A percentile compares a stretch with the other conserved stretches of the same genome.
Conservation (phyloP, 2,797 vertebrate species). For the Arctocebus calabarensis region DNA sequence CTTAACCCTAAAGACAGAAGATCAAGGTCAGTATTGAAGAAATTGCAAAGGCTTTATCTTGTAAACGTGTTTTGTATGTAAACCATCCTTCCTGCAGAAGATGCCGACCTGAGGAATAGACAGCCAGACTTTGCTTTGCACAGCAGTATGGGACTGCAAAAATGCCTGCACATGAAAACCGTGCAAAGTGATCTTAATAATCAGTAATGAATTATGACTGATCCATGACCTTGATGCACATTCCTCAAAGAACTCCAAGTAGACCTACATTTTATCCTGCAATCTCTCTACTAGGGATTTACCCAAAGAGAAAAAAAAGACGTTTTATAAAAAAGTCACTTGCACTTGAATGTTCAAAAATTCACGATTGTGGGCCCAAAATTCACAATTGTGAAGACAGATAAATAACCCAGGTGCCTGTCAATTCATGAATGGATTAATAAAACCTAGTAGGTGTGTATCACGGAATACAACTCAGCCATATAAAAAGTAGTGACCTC, state of each 20-base stretch:
- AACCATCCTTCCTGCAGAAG: neutral
- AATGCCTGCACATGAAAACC: neutral
- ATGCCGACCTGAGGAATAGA: neutral
- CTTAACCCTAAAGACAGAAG: neutral
- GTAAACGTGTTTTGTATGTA: neutral
- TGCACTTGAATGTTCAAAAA: too few species aligned
- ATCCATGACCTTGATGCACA: neutral
- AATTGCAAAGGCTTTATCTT: neutral
- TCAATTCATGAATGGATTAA: too few species aligned
- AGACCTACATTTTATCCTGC: too few species aligned
- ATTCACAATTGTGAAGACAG: too few species aligned
- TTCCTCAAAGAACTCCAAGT: too few species aligned
- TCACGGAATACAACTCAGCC: too few species aligned
- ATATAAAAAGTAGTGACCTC: too few species aligned
- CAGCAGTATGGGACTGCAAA: neutral
- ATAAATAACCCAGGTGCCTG: too few species aligned
- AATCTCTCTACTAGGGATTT: too few species aligned
- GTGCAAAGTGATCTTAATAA: neutral
- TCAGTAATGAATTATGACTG: neutral
- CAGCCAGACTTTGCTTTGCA: neutral
- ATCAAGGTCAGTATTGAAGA: neutral
- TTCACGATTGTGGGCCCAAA: too few species aligned
- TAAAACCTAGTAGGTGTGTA: too few species aligned
- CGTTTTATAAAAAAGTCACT: neutral
- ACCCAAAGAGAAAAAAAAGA: too few species aligned